phyloP scores from a whole-genome alignment of 1,140 invertebrate species.

The Lepidurus packardi region DNA sequence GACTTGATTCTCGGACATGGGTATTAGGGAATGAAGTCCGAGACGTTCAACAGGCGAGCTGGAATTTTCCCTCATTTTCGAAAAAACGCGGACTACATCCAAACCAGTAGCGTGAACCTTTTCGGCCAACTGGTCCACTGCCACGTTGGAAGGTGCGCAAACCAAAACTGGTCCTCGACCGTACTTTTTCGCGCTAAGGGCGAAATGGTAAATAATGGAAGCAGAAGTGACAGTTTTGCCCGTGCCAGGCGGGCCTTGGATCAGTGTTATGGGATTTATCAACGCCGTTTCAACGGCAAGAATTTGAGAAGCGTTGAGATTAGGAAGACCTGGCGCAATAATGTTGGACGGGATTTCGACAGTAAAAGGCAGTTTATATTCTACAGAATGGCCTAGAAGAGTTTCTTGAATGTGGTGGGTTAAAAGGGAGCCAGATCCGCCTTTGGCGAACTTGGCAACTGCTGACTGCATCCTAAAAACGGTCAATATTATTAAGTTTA shows the following conservation, averaged over 20 bases:
- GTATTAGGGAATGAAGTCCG: not conserved
- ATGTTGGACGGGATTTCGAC: too few species aligned
- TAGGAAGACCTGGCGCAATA: too few species aligned
- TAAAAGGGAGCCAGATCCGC: too few species aligned
- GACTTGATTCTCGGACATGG: slow-evolving; percentile 15
- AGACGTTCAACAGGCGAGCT: not conserved
- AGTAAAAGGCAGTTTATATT: too few species aligned
- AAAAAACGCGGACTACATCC: not conserved
- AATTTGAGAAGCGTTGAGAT: not conserved
- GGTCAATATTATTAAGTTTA: too few species aligned
- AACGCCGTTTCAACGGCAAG: not conserved
- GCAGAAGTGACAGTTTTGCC: slow-evolving; percentile 32
- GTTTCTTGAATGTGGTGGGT: too few species aligned
- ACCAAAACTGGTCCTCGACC: slow-evolving; percentile 26
- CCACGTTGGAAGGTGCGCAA: slow-evolving; percentile 31
- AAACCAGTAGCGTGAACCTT: not conserved
- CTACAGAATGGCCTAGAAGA: too few species aligned
- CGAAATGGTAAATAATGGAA: slow-evolving; percentile 24
- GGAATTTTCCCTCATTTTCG: not conserved
- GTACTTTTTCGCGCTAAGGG: not conserved
- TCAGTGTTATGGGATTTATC: not conserved
- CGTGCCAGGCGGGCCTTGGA: slow-evolving; percentile 31
- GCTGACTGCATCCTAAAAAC: too few species aligned
- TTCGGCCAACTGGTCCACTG: slow-evolving; percentile 31
- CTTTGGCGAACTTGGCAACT: too few species aligned